Base-by-base conservation (phyloP, 2,888 invertebrate genomes). In the Tenthredo mesomela region DNA sequence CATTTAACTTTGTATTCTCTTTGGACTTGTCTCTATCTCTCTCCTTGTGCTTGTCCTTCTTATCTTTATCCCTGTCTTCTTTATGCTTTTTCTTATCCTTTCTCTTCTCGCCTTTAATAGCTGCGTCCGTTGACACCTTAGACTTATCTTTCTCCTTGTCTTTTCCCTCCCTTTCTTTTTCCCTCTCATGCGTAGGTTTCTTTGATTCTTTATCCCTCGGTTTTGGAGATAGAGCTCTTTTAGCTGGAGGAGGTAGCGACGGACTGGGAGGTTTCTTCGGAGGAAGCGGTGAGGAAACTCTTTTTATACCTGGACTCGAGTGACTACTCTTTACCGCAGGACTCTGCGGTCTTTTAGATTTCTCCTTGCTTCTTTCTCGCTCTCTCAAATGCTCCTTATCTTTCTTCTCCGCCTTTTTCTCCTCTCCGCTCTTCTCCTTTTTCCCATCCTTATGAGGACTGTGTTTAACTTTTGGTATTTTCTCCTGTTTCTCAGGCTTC, bases 71-170 rank as follows among this genome's bases (percentile, higher is more conserved):
- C 92, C 92, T 95, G 90, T 87, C 92, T 93, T 93, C 95, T 88
- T 92, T 94, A 88, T 92, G 94, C 88, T 94, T 95, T 92, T 93
- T 94, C 88, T 94, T 93, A 50, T 89, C 92, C 86, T 90, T 90
- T 93, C 95, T 94, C 61, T 93, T 87, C 90, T 95, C 6, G 91
- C 92, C 85, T 93, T 93, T 18, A 88, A 94, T 75, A 95, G 94
- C 83, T 96, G 96, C 91, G n/a, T 82, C 82, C 9, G 61, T 47
- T 1, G 70, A 25, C 25, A 47, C n/a, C 50, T 82, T 82, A 25
- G 80, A 47, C 47, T 95, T 95, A 84, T 95, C 95, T 89, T 94
- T 94, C 75, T 95, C 95, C 90, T 96, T 95, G 83, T 95, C 95
- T 90, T 95, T 95, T 94, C 67, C 67, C 70, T 90, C 91, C 65